Conservation (phyloP, 2,797 vertebrate genomes). For the Cirrhinus molitorella region DNA sequence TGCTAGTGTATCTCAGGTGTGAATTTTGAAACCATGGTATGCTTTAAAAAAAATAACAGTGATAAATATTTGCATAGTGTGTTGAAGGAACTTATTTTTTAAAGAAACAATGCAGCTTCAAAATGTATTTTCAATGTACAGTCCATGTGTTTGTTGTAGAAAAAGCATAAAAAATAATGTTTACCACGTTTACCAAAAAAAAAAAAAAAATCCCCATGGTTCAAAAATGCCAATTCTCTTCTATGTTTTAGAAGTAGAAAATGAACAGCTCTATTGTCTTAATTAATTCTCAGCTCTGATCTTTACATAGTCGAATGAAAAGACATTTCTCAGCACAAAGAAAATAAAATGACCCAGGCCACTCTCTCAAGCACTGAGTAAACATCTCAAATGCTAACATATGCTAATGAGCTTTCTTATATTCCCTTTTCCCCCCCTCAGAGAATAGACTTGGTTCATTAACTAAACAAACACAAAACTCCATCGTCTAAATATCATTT, state of each 20-base stretch:
- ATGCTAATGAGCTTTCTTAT: conserved; percentile 79
- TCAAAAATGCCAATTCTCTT: background rate
- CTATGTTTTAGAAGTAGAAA: background rate
- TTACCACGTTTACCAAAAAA: background rate
- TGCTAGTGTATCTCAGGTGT: background rate
- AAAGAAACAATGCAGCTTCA: background rate
- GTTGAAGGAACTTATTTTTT: background rate
- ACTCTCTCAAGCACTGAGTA: conserved; percentile 5
- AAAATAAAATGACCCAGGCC: conserved; percentile 2
- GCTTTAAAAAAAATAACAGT: background rate
- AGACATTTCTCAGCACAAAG: conserved; percentile 20
- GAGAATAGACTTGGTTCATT: conserved; percentile 78
- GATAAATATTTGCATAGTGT: background rate
- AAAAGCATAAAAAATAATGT: background rate
- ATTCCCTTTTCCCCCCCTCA: conserved; percentile 75
- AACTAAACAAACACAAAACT: conserved; percentile 81
- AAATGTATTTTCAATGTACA: background rate
- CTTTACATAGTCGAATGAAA: background rate
- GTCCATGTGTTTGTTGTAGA: background rate
- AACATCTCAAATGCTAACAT: conserved; percentile 78
- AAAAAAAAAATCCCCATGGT: background rate
- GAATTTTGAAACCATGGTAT: background rate
- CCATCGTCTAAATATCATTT: conserved; percentile 80
- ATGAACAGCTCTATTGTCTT: background rate
- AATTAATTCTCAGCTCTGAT: background rate